phyloP scores from a whole-genome alignment of 2,797 vertebrate genomes.

The Pipistrellus kuhlii region DNA sequence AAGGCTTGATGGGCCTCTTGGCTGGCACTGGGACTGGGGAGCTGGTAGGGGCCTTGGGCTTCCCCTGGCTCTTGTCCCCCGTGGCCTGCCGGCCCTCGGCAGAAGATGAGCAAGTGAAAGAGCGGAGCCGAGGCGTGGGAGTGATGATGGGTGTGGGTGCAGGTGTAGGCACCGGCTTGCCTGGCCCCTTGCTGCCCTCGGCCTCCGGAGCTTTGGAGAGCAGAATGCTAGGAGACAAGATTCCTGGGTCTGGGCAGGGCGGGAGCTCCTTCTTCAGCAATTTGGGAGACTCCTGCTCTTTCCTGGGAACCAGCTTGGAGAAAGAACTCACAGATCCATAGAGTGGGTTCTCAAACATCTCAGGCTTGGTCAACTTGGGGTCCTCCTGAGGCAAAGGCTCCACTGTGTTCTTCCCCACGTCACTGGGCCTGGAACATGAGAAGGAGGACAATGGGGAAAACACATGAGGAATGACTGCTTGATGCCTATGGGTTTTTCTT shows the following conservation, averaged over 20 bases:
- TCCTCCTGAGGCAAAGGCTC: slow-evolving; percentile 86
- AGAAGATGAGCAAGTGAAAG: slow-evolving; percentile 90
- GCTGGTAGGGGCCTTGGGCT: slow-evolving; percentile 73
- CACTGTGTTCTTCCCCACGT: slow-evolving; percentile 74
- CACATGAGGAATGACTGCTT: background rate
- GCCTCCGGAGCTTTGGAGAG: slow-evolving; percentile 87
- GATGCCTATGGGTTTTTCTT: background rate
- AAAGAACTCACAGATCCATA: slow-evolving; percentile 91
- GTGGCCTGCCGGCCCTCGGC: slow-evolving; percentile 70
- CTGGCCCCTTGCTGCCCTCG: slow-evolving; percentile 83
- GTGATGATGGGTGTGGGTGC: slow-evolving; percentile 86
- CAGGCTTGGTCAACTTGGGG: slow-evolving; percentile 83
- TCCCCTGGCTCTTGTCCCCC: slow-evolving; percentile 87
- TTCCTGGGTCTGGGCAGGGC: slow-evolving; percentile 81
- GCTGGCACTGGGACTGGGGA: slow-evolving; percentile 74
- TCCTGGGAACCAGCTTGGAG: slow-evolving; percentile 83
- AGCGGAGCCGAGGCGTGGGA: slow-evolving; percentile 91
- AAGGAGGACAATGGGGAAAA: background rate
- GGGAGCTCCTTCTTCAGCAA: slow-evolving; percentile 87
- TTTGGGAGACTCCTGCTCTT: slow-evolving; percentile 89
- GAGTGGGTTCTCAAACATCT: slow-evolving; percentile 98
- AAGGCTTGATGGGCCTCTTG: slow-evolving; percentile 92
- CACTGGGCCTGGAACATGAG: slow-evolving; percentile 74
- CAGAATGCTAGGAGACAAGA: slow-evolving; percentile 69
- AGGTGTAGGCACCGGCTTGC: slow-evolving; percentile 84